Evolutionary conservation across 1,140 invertebrate genomes (phyloP).

Genomic region (Heliothis virescens): DNA sequence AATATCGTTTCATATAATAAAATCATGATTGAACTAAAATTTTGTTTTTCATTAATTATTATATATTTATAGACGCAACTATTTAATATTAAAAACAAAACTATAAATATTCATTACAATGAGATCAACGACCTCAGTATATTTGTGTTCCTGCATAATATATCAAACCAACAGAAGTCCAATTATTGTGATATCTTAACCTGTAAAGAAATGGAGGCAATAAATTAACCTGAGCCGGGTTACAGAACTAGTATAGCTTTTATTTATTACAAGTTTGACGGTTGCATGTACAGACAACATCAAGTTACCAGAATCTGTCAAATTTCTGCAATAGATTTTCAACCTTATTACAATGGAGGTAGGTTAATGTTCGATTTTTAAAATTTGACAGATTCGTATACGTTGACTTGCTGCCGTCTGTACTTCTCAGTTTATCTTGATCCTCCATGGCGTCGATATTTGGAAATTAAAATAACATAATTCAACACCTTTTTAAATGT

Average conservation of each 20-base stretch:
- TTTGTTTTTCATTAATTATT: not conserved
- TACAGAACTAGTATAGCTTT: not conserved
- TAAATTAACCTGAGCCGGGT: slow-evolving; percentile 8
- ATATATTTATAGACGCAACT: not conserved
- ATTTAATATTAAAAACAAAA: not conserved
- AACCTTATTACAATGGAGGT: too few relatives aligned
- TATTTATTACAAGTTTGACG: slow-evolving; percentile 3
- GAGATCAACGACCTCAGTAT: slow-evolving; percentile 32
- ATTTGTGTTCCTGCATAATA: slow-evolving; percentile 47
- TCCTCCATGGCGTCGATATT: not conserved
- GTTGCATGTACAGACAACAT: too few relatives aligned
- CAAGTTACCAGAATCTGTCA: too few relatives aligned
- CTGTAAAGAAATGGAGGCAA: slow-evolving; percentile 2
- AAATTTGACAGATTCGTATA: too few relatives aligned
- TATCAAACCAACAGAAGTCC: slow-evolving; percentile 48
- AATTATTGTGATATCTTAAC: slow-evolving; percentile 33
- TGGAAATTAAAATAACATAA: not conserved
- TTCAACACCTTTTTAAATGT: not conserved
- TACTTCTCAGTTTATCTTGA: not conserved
- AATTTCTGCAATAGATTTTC: too few relatives aligned
- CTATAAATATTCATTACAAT: slow-evolving; percentile 17
- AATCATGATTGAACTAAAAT: not conserved
- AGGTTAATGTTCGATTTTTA: too few relatives aligned
- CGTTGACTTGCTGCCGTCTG: too few relatives aligned
- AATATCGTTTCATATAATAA: too few relatives aligned